Evolutionary conservation across 2,113 vertebrate genomes (phyloP), one percentile per base, ranked within the genome.

Genomic region (Dicrurus megarhynchus): DNA sequence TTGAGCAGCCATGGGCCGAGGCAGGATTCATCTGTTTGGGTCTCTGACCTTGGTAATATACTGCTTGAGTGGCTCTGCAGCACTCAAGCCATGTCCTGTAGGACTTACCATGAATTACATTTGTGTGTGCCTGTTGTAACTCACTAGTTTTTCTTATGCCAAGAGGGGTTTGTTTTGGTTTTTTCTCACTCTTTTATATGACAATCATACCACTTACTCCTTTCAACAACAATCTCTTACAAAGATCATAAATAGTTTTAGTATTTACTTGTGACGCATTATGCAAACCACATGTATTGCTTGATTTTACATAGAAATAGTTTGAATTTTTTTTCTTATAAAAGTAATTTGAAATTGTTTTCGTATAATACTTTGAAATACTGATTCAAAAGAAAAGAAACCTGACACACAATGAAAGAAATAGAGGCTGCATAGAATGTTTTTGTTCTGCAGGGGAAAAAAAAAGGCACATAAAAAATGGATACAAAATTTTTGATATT

Each of bases 1-100:
- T 42, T 76, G 83, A 95, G 95, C 61, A 93, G 59, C 63, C 59
- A 52, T 60, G 44, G 84, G 73, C 79, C 89, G 78, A 92, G 90
- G 52, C 12, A 13, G 69, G 39, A 81, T 74, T 56, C 78, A 81
- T 84, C 64, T 87, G 52, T 90, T 83, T 71, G 53, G 33, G 16
- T 76, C 74, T 70, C 81, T 85, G 87, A 83, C 42, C 41, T 55
- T 53, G 53, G 35, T 22, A 26, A 73, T 88, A 55, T 4, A 6
- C 15, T 56, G 8, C 74, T 74, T 44, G 71, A 97, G 21, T 44
- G 27, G 61, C 78, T 95, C 67, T 47, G 10, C 11, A 77, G 67
- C 42, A 46, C 78, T 95, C 49, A 20, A 87, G 39, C 41, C 13
- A 3, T 17, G 65, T 95, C 94, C 92, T 71, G 8, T 50, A 84